A percentile compares a stretch with the other conserved stretches of the same genome.
Conservation (phyloP, 2,888 invertebrate species). For the Philhelius pedissequus region DNA sequence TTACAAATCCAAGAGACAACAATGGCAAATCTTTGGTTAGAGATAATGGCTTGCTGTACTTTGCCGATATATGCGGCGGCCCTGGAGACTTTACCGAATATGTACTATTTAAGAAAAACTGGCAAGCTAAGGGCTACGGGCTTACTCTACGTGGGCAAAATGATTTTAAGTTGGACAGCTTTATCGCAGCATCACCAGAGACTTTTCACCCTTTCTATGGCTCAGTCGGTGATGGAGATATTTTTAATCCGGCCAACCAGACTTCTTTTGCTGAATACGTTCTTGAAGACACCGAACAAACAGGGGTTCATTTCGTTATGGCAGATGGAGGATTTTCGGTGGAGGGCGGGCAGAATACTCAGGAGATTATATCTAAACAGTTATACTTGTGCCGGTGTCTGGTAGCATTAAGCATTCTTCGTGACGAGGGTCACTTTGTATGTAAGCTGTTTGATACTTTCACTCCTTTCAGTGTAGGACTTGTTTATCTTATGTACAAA, state of each 20-base stretch:
- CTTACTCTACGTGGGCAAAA: slow-evolving; percentile 91
- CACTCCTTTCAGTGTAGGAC: slow-evolving; percentile 94
- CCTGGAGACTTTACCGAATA: slow-evolving; percentile 87
- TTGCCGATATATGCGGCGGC: slow-evolving; percentile 99
- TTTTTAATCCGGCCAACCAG: slow-evolving; percentile 92
- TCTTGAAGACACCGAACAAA: slow-evolving; percentile 83
- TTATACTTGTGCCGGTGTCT: slow-evolving; percentile 96
- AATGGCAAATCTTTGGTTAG: slow-evolving; percentile 80
- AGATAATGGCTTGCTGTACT: slow-evolving; percentile 85
- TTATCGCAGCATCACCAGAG: slow-evolving; percentile 91
- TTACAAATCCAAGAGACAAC: slow-evolving; percentile 87
- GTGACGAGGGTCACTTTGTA: slow-evolving; percentile 94
- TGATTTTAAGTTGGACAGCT: slow-evolving; percentile 93
- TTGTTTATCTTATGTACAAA: slow-evolving; percentile 95
- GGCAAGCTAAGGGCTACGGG: slow-evolving; percentile 96
- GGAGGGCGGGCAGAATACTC: slow-evolving; percentile 95
- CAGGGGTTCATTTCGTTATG: slow-evolving; percentile 98
- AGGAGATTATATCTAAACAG: slow-evolving; percentile 96
- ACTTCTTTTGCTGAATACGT: slow-evolving; percentile 87
- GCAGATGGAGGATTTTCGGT: slow-evolving; percentile 99
- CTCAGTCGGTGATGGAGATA: slow-evolving; percentile 89
- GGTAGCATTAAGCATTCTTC: slow-evolving; percentile 91
- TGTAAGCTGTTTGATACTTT: slow-evolving; percentile 98
- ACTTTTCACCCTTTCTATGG: slow-evolving; percentile 97
- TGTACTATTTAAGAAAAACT: slow-evolving; percentile 90